Evolutionary conservation across 2,113 vertebrate species (phyloP).

Genomic region (Haemorhous mexicanus): DNA sequence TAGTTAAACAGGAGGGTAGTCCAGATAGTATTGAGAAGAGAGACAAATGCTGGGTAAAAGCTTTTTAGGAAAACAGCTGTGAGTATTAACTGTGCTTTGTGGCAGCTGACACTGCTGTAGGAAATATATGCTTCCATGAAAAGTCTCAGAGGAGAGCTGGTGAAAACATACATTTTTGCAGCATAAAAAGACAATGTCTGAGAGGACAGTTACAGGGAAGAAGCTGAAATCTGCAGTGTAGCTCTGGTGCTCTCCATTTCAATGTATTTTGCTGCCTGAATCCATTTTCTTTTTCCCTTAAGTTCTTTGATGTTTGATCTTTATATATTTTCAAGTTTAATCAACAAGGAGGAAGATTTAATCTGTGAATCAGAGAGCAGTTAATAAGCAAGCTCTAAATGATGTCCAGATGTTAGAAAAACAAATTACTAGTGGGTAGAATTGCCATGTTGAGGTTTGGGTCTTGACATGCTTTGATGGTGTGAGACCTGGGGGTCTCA

Average conservation of each 20-base stretch:
- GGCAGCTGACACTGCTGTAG: not conserved
- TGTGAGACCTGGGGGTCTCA: not conserved
- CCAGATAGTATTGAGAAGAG: not conserved
- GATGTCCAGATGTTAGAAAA: not conserved
- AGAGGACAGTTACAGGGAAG: not conserved
- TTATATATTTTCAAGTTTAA: not conserved
- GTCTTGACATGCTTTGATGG: not conserved
- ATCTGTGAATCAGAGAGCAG: not conserved
- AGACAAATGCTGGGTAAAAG: not conserved
- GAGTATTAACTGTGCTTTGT: not conserved
- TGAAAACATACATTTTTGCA: not conserved
- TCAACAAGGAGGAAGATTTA: not conserved
- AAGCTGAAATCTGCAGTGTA: not conserved
- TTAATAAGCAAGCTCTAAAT: not conserved
- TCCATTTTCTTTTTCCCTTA: not conserved
- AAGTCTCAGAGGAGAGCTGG: not conserved
- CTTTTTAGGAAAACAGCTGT: not conserved
- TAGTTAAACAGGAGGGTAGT: not conserved
- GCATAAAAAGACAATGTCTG: not conserved
- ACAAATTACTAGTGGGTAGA: not conserved
- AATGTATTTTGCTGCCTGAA: not conserved
- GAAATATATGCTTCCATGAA: not conserved
- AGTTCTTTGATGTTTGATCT: not conserved
- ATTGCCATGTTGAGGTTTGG: not conserved
- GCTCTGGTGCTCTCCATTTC: not conserved